A percentile compares a stretch with the other conserved stretches of the same genome.
Conservation (phyloP, 2,888 invertebrate species). For the Melanostoma scalare region DNA sequence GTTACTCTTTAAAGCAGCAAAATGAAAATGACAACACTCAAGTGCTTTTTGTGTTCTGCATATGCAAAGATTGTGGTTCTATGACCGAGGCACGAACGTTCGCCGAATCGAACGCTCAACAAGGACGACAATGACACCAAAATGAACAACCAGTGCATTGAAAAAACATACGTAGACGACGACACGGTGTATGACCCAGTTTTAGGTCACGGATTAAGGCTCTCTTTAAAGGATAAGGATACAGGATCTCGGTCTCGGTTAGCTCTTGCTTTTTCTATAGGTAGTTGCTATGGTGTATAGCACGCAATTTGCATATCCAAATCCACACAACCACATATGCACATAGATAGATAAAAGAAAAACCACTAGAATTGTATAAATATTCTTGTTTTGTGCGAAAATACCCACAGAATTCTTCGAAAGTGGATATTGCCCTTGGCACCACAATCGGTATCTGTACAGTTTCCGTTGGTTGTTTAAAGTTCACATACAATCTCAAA, state of each 20-base stretch:
- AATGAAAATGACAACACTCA: conserved; percentile 27
- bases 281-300: background rate
- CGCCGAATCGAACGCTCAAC: conserved; percentile 43
- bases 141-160: background rate
- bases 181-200: conserved; percentile 36
- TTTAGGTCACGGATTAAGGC: conserved; percentile 49
- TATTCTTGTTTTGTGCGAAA: conserved; percentile 29
- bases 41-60: conserved; percentile 36
- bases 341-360: background rate
- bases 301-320: conserved; percentile 53
- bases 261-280: conserved; percentile 16
- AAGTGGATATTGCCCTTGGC: conserved; percentile 38
- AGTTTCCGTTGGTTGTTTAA: background rate
- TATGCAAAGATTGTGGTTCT: conserved; percentile 48
- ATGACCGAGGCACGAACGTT: conserved; percentile 10
- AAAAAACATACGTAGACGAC: conserved; percentile 22
- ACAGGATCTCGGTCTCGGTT: conserved; percentile 1
- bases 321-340: conserved; percentile 3
- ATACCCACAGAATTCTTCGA: conserved; percentile 23
- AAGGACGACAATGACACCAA: conserved; percentile 16
- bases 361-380: conserved; percentile 49
- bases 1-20: conserved; percentile 2
- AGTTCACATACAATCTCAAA: conserved; percentile 8
- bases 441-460: conserved; percentile 4
- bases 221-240: conserved; percentile 11